These are phyloP conservation scores for Oreochromis mossambicus DNA, from an alignment of 2,797 vertebrate species.

Conservation along the genomic window DNA sequence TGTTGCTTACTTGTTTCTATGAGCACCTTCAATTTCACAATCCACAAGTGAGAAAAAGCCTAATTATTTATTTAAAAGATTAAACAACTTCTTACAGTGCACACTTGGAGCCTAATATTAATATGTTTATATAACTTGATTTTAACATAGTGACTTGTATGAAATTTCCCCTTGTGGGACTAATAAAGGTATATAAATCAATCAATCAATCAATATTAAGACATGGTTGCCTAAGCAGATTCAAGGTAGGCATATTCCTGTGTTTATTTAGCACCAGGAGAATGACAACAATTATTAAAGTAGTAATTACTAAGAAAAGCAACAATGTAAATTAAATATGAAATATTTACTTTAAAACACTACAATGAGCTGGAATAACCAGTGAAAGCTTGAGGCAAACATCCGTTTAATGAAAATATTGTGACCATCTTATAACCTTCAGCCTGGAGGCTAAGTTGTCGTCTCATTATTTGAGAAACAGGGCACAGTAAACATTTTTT, in stretches of 20 bases:
- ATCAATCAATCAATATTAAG: not conserved
- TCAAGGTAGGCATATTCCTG: not conserved
- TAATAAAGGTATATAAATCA: no score
- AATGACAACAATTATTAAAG: not conserved
- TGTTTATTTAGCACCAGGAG: not conserved
- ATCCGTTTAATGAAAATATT: slow-evolving; percentile 44
- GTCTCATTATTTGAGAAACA: slow-evolving; percentile 21
- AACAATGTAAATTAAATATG: slow-evolving; percentile 20
- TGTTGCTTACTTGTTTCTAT: not conserved
- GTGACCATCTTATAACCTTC: slow-evolving; percentile 16
- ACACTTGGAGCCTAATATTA: not conserved
- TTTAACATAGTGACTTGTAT: not conserved
- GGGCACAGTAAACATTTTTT: not conserved
- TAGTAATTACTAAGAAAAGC: not conserved
- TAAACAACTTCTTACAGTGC: not conserved
- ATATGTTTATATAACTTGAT: not conserved
- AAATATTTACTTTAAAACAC: slow-evolving; percentile 36
- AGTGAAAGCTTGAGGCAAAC: slow-evolving; percentile 23
- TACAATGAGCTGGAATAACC: not conserved
- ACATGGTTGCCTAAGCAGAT: not conserved
- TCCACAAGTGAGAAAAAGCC: no score
- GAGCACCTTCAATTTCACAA: not conserved
- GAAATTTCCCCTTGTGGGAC: no score
- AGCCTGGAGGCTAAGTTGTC: slow-evolving; percentile 14
- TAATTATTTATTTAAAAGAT: not conserved